These are phyloP conservation scores for Eublepharis macularius DNA, from an alignment of 2,113 vertebrate species.

Conservation along the genomic window DNA sequence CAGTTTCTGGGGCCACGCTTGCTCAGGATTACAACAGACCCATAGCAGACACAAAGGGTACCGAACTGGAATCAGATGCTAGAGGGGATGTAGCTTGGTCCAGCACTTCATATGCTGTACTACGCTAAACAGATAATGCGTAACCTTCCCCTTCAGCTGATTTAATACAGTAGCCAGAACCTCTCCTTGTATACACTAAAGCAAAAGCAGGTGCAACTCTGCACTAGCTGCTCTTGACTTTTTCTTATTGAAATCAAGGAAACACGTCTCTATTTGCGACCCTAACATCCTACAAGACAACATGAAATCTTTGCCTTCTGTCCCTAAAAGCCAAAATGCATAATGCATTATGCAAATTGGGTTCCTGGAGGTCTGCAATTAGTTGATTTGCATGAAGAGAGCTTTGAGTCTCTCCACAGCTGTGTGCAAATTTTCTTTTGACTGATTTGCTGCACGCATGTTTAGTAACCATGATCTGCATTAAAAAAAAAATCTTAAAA, in stretches of 20 bases:
- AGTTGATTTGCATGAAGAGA: conserved; percentile 1
- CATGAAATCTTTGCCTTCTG: background rate
- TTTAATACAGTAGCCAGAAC: background rate
- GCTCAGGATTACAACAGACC: background rate
- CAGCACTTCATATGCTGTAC: no score
- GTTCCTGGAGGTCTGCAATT: background rate
- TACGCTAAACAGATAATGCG: background rate
- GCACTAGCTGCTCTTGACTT: background rate
- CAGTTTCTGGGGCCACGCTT: background rate
- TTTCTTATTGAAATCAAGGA: rapidly evolving
- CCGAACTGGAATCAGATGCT: no score
- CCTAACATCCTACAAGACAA: background rate
- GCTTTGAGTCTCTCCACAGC: conserved; percentile 9
- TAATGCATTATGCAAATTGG: conserved; percentile 15
- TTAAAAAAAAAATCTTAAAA: rapidly evolving
- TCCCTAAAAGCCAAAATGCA: background rate
- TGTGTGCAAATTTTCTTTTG: background rate
- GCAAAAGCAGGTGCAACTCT: background rate
- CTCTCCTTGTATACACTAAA: background rate
- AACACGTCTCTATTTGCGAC: background rate
- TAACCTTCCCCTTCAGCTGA: background rate
- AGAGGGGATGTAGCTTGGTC: no score
- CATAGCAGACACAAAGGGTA: no score
- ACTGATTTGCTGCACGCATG: background rate
- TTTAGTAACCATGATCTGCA: rapidly evolving